Evolutionary conservation across 30 jellyfish, hydroid and myxozoan genomes (phyloP).

Genomic region (Pelagia noctiluca): DNA sequence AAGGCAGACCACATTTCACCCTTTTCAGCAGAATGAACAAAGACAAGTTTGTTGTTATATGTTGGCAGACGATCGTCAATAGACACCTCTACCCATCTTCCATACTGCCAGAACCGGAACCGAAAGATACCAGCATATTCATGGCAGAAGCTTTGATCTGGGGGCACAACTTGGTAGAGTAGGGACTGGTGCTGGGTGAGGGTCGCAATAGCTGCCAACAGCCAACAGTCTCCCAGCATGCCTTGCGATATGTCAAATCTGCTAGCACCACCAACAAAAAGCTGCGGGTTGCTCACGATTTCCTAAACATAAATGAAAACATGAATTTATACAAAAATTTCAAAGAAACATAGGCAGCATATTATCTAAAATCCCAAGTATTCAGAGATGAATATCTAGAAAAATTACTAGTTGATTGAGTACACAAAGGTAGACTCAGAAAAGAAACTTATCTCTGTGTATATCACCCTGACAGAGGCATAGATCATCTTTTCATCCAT

Average conservation of each 20-base stretch:
- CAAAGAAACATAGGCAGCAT: too few species aligned
- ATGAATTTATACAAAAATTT: too few species aligned
- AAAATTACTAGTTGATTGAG: too few species aligned
- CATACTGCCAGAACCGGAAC: constrained; percentile 98
- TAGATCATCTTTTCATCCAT: too few species aligned
- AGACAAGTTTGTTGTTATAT: constrained; percentile 85
- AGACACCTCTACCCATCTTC: constrained; percentile 96
- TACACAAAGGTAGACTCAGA: too few species aligned
- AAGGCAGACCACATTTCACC: constrained; percentile 97
- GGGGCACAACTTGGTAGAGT: constrained; percentile 95
- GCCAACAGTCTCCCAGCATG: constrained; percentile 99
- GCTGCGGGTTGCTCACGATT: constrained; percentile 72
- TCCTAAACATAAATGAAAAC: constrained; percentile 73
- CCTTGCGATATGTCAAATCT: constrained; percentile 98
- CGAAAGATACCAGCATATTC: constrained; percentile 91
- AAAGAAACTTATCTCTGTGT: too few species aligned
- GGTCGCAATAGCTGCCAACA: constrained; percentile 97
- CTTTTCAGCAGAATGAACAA: constrained; percentile 93
- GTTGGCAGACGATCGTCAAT: constrained; percentile 98
- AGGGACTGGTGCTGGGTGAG: constrained; percentile 81
- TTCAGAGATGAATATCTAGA: too few species aligned
- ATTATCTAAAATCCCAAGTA: too few species aligned
- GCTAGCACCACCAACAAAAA: constrained; percentile 99
- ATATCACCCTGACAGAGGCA: too few species aligned
- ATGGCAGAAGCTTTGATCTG: constrained; percentile 77